Base-by-base conservation (phyloP, 2,888 invertebrate genomes). In the Psylliodes chrysocephalus region DNA sequence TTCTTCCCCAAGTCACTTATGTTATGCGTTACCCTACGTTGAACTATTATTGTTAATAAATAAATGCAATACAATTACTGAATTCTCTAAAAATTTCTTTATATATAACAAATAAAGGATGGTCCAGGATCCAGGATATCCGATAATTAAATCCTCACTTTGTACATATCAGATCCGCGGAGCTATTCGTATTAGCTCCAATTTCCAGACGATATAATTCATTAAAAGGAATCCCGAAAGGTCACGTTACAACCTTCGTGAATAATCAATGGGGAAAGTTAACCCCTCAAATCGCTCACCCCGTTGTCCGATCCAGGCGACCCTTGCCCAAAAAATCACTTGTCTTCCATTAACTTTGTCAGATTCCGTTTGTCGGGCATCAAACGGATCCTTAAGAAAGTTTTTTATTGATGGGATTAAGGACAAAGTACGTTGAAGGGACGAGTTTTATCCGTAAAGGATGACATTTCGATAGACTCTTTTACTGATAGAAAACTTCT, bases 191-290 rank as follows among this genome's bases (percentile, higher is more conserved):
- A 4, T 15, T 15, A 12, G 2, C 2, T 38, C 14, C 38, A 2
- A 33, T 33, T 33, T 33, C 33, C 38, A 38, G 38, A 38, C 38
- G 14, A 38, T 38, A 15, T 12, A 38, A 14, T 38, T 38, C 38
- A 38, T 38, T 38, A 38, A 38, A 38, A 14, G 38, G 14, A 15
- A 35, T n/a, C 14, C 38, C 14, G n/a, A 38, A 38, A 38, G 38
- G 38, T 38, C 38, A 38, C 2, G 12, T 38, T 38, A 15, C 38
- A 38, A 38, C 38, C 47, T 47, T 47, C 47, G 47, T 47, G 47
- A 47, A 47, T 47, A 47, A 47, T 47, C 47, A 47, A 47, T 47
- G 8, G 46, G 7, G 6, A 14, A 46, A 46, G 46, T 46, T 46
- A 46, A 46, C 18, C 46, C 46, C 22, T 46, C 18, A 38, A 38